Base-by-base conservation (phyloP, 2,888 invertebrate species). In the Eupeodes luniger region DNA sequence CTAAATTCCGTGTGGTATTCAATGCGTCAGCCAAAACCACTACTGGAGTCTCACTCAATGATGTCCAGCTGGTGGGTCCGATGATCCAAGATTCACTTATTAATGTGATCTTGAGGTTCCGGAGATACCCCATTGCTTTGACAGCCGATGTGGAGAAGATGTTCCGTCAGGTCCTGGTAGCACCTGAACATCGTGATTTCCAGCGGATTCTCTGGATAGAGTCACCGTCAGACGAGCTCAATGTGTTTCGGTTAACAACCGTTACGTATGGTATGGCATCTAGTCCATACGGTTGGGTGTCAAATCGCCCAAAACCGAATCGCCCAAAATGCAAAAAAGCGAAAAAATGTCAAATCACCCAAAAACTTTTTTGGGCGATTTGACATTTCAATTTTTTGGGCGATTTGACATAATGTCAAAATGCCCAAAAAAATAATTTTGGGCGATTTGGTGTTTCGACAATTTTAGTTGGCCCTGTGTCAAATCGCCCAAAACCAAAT, bases 1-100 rank as follows among this genome's bases (percentile, higher is more conserved):
- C 5, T 7, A 40, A 40, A 40, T 57, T 83, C 40, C 64, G 82
- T 4, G 82, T 85, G 1, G 89, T 89, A 0, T 82, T 85, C 34
- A 82, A 82, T 14, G 82, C 81, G 3, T 89, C 83, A 1, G 81
- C 75, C 2, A 27, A 59, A 1, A 77, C 80, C 0, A 69, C 11
- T 12, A 78, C 14, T 14, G 89, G 80, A 5, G 40, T 82, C 40
- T 40, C 40, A 3, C 36, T 89, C 2, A 89, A 85, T 19, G 89
- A 82, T 11, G 55, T 34, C 9, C 82, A 80, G 14, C 49, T 78
- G 6, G 36, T 44, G 19, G 19, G 19, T 19, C 19, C 19, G 19
- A 19, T 2, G 19, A 19, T 19, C 19, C 19, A 19, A 19, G 19
- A 19, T 19, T 19, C 5, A 34, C 34, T 81, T 19, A 44, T 69